Percentiles rank a stretch among this genome's conserved stretches.
Evolutionary conservation across 64 coral and sea anemone species (phyloP).

Genomic region (Anthopleura sola): DNA sequence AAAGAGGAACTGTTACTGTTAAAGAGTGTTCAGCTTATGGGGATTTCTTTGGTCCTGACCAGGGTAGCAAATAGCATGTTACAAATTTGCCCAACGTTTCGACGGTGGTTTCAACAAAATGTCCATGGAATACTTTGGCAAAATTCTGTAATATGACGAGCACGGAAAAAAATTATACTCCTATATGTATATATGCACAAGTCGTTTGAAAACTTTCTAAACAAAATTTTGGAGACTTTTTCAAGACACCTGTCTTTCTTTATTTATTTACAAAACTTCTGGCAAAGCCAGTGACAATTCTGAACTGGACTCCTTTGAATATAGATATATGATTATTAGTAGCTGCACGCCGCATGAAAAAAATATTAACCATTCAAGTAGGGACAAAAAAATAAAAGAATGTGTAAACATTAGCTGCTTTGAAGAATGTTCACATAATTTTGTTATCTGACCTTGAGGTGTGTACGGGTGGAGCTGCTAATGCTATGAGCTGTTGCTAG

Average conservation of each 20-base stretch:
- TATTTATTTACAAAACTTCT: background rate
- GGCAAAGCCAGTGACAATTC: background rate
- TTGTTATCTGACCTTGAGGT: too few species aligned
- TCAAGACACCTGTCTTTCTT: background rate
- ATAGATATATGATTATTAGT: too few species aligned
- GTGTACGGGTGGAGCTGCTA: too few species aligned
- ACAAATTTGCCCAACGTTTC: background rate
- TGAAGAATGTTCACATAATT: too few species aligned
- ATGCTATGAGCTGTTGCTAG: too few species aligned
- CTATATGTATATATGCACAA: too few species aligned
- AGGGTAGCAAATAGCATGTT: background rate
- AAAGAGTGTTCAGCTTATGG: constrained; percentile 95
- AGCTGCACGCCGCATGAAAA: too few species aligned
- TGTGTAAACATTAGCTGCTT: too few species aligned
- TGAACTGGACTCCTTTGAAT: background rate
- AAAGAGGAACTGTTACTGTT: constrained; percentile 87
- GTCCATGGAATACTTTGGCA: background rate
- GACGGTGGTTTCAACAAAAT: background rate
- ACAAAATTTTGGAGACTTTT: background rate
- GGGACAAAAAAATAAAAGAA: too few species aligned
- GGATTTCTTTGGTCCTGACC: constrained; percentile 87
- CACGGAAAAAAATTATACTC: background rate
- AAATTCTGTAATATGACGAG: background rate
- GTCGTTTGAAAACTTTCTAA: background rate
- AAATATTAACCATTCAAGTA: too few species aligned